Evolutionary conservation across 2,888 invertebrate genomes (phyloP), one percentile per base, ranked within the genome.

Genomic region (Parelbella ahira): DNA sequence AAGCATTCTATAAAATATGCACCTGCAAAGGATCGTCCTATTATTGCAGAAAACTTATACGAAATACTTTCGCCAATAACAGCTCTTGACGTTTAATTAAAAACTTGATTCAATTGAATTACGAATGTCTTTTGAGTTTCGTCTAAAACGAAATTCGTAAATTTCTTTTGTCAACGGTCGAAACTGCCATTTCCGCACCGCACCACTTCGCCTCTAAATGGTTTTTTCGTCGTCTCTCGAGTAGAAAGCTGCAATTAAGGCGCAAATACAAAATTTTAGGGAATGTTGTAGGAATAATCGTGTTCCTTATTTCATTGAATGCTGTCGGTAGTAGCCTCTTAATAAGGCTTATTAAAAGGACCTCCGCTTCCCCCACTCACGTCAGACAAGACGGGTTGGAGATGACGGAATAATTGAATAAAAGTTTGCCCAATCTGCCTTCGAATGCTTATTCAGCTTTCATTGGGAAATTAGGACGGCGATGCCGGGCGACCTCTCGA

Each of bases 371-470:
- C 20, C 7, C 13, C 28, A n/a, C n/a, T n/a, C n/a, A n/a, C n/a
- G n/a, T n/a, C n/a, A n/a, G n/a, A n/a, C n/a, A n/a, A n/a, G n/a
- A n/a, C n/a, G n/a, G n/a, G n/a, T n/a, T n/a, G n/a, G n/a, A n/a
- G n/a, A n/a, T n/a, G n/a, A n/a, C n/a, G n/a, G n/a, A 33, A 49
- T 49, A 58, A 65, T 62, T 68, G 62, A 51, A 50, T 56, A 56
- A 60, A 60, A 67, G 60, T 69, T 67, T 69, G 63, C 62, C 54
- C 57, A 65, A 70, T 69, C 60, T 58, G 66, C 66, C 68, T 70
- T 72, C 68, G 61, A 74, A 69, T 66, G 72, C 67, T 78, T 74
- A 75, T 71, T 71, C 72, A 75, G 74, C 63, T 63, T 67, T 68
- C 72, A 60, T 70, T 72, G 63, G 64, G 58, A 68, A 79, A 79